Conservation (phyloP, 2,797 vertebrate genomes). For the Pangasius mekongensis region DNA sequence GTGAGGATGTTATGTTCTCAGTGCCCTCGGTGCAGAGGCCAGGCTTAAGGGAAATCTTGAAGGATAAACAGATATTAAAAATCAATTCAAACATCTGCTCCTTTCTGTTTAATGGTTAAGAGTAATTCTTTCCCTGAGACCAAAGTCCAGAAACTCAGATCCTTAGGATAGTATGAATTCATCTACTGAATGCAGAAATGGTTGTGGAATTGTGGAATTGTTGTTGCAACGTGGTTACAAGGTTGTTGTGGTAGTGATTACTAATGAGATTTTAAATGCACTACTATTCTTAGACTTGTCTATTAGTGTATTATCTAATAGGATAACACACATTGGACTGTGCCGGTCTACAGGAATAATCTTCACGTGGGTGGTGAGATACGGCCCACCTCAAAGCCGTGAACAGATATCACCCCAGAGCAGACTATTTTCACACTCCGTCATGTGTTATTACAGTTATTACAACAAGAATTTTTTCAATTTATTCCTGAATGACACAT, state of each 20-base stretch:
- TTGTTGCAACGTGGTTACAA: neutral
- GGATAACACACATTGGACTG: neutral
- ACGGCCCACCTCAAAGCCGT: no score
- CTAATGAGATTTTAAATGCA: neutral
- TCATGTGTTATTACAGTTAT: no score
- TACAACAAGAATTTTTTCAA: no score
- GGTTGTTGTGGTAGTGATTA: neutral
- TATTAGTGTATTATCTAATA: no score
- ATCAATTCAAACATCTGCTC: neutral
- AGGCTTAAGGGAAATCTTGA: neutral
- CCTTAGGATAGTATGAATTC: neutral
- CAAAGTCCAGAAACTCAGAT: neutral
- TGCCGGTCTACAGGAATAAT: neutral
- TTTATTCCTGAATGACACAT: no score
- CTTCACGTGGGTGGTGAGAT: no score
- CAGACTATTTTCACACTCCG: no score
- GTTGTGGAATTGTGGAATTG: neutral
- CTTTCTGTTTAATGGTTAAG: neutral
- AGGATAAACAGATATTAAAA: neutral
- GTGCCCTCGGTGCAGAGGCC: neutral
- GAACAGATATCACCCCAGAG: no score
- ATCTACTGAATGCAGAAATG: neutral
- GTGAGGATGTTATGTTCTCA: neutral
- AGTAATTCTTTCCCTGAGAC: neutral
- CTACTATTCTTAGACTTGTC: no score